These are phyloP conservation scores for Eucriotettix oculatus DNA, from an alignment of 2,888 invertebrate species.

Conservation along the genomic window DNA sequence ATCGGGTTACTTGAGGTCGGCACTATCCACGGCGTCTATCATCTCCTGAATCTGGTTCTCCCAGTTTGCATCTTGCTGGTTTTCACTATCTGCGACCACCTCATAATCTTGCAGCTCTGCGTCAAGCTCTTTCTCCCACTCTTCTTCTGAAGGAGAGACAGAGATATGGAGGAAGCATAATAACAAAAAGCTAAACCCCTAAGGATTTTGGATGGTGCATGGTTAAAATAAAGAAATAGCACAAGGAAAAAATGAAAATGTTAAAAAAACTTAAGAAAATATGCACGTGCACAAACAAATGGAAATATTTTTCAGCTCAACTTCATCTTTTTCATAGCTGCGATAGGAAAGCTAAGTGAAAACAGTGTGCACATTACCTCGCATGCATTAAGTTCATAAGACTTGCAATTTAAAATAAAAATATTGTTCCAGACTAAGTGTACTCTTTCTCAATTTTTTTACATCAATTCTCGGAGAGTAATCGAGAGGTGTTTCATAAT, in stretches of 20 bases:
- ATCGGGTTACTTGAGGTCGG: constrained; percentile 33
- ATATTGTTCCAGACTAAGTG: too few relatives aligned
- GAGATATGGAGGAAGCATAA: constrained; percentile 19
- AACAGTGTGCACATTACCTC: too few relatives aligned
- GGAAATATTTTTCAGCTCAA: neutral
- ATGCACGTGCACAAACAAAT: neutral
- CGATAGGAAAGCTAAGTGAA: neutral
- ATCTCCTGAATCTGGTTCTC: constrained; percentile 56
- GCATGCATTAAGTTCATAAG: too few relatives aligned
- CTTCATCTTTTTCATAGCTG: neutral
- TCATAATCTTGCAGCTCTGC: constrained; percentile 91
- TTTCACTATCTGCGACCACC: constrained; percentile 46
- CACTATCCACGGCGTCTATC: constrained; percentile 37
- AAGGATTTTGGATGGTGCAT: neutral
- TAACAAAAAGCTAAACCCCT: constrained; percentile 7
- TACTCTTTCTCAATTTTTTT: too few relatives aligned
- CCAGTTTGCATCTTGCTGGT: constrained; percentile 39
- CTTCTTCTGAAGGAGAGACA: constrained; percentile 44
- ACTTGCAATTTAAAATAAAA: too few relatives aligned
- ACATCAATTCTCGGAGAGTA: too few relatives aligned
- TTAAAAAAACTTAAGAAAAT: neutral
- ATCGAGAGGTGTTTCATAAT: too few relatives aligned
- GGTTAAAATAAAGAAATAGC: constrained; percentile 1
- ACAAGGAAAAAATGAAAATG: neutral
- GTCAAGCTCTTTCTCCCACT: constrained; percentile 92